Percentiles rank a stretch among this genome's conserved stretches.
These are phyloP conservation scores for Drosophila multiciliata DNA, from an alignment of 2,888 invertebrate genomes.

Conservation along the genomic window DNA sequence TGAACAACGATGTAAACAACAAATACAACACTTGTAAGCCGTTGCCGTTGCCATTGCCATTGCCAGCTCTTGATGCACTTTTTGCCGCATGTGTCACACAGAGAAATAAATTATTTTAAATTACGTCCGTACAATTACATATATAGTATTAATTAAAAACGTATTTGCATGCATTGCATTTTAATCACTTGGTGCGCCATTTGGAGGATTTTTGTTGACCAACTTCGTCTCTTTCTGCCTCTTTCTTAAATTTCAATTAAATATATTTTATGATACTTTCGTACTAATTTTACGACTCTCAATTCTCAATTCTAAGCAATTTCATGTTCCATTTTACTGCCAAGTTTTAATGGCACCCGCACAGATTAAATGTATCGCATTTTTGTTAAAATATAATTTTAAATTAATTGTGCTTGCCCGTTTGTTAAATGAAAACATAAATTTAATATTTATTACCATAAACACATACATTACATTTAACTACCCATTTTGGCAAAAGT, in stretches of 20 bases:
- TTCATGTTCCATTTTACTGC: slow-evolving; percentile 28
- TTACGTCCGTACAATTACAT: slow-evolving; percentile 3
- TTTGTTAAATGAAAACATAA: slow-evolving; percentile 28
- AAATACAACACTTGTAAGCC: slow-evolving; percentile 40
- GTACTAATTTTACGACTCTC: slow-evolving; percentile 33
- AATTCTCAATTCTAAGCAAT: slow-evolving; percentile 11
- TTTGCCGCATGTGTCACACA: slow-evolving; percentile 49
- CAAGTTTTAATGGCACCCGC: slow-evolving; percentile 41
- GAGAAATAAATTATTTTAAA: slow-evolving; percentile 18
- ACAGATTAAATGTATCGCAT: slow-evolving; percentile 19
- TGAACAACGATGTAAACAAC: slow-evolving; percentile 70
- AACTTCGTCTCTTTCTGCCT: too few relatives aligned
- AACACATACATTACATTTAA: slow-evolving; percentile 65
- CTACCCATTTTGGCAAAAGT: slow-evolving; percentile 26
- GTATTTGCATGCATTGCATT: slow-evolving; percentile 70
- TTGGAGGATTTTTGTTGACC: slow-evolving; percentile 49
- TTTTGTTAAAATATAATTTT: slow-evolving; percentile 56
- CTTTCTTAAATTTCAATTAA: slow-evolving; percentile 46
- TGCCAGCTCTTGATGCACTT: slow-evolving; percentile 41
- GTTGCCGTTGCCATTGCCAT: slow-evolving; percentile 27
- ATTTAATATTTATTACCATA: slow-evolving; percentile 59
- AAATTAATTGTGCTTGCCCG: slow-evolving; percentile 40
- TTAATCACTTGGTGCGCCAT: slow-evolving; percentile 59
- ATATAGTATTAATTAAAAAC: slow-evolving; percentile 71
- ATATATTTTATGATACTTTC: slow-evolving; percentile 34